phyloP scores from a whole-genome alignment of 2,797 vertebrate genomes.

The Anguilla marmorata region DNA sequence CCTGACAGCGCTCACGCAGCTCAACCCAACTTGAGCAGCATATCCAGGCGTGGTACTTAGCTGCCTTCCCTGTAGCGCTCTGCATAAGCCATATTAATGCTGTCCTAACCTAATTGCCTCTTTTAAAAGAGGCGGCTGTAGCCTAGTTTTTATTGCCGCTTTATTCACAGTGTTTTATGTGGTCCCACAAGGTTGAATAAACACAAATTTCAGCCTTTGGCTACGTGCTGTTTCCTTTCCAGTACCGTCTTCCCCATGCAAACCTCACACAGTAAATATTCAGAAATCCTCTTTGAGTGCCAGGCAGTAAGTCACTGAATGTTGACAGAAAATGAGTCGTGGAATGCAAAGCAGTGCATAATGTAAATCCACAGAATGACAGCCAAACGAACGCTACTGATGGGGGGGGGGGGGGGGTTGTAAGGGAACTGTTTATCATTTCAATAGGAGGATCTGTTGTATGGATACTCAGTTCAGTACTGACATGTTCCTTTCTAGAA shows the following conservation, averaged over 20 bases:
- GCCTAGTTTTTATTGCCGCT: neutral
- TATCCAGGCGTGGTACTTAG: neutral
- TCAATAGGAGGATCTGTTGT: neutral
- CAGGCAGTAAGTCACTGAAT: neutral
- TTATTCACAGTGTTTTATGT: constrained; percentile 2
- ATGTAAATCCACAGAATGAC: constrained; percentile 16
- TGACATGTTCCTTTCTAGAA: constrained; percentile 5
- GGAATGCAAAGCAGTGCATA: neutral
- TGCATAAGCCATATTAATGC: neutral
- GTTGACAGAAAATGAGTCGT: neutral
- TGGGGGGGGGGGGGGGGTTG: neutral
- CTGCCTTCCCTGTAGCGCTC: neutral
- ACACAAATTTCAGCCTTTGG: constrained; percentile 9
- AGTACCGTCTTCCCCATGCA: neutral
- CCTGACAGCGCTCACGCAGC: neutral
- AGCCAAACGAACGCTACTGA: neutral
- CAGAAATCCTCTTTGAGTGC: neutral
- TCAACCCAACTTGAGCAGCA: neutral
- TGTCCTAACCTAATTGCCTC: neutral
- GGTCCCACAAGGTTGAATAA: constrained; percentile 12
- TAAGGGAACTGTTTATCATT: constrained; percentile 8
- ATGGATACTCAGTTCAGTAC: neutral
- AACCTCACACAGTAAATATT: constrained; percentile 6
- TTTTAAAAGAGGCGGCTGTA: neutral
- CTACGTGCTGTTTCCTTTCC: neutral